Percentiles rank a stretch among this genome's conserved stretches.
phyloP scores from a whole-genome alignment of 2,113 vertebrate species.

The Pica pica region DNA sequence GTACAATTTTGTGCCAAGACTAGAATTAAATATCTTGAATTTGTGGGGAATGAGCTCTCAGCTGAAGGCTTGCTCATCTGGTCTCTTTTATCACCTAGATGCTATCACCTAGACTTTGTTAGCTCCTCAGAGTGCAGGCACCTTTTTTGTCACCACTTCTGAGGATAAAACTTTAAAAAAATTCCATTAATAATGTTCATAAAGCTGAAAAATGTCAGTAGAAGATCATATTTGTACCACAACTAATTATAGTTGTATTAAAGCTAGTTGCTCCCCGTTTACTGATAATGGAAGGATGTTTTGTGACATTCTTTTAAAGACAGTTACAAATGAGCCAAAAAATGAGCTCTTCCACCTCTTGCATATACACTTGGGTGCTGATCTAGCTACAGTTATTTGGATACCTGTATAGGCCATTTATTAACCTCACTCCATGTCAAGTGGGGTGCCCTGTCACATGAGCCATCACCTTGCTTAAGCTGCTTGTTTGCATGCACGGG shows the following conservation, averaged over 20 bases:
- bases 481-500: not conserved
- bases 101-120: not conserved
- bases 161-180: not conserved
- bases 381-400: not conserved
- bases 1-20: not conserved
- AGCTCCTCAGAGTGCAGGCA: not conserved
- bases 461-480: not conserved
- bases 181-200: not conserved
- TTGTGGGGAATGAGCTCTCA: not conserved
- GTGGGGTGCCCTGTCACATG: not conserved
- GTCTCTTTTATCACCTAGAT: not conserved
- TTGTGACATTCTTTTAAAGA: not conserved
- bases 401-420: not conserved
- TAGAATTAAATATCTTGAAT: slow-evolving; percentile 13
- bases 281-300: not conserved
- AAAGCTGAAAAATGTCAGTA: not conserved
- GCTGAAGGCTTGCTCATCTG: not conserved
- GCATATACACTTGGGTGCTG: not conserved
- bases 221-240: not conserved
- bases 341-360: not conserved
- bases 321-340: not conserved
- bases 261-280: not conserved
- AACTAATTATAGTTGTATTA: not conserved
- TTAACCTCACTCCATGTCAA: not conserved
- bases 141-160: not conserved